Conservation (phyloP, 92 coral and sea anemone species). For the Diadumene lineata region DNA sequence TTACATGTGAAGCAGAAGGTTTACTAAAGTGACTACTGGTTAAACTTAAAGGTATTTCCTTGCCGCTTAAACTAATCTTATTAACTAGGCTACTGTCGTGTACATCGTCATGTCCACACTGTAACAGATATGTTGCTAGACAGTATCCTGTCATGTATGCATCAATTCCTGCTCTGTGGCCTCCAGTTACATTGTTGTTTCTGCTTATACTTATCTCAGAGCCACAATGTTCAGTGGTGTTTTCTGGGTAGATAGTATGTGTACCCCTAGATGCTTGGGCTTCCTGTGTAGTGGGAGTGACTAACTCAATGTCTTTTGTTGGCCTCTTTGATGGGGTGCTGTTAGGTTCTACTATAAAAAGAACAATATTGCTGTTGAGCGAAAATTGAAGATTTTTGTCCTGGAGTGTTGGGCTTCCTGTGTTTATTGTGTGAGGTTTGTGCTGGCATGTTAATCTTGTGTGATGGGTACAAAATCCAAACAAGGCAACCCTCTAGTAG, state of each 20-base stretch:
- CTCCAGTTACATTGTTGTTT: constrained; percentile 34
- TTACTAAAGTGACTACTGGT: constrained; percentile 77
- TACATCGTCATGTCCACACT: constrained; percentile 24
- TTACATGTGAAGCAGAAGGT: constrained; percentile 65
- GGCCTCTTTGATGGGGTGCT: not conserved
- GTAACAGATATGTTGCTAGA: constrained; percentile 75
- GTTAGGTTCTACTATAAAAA: not conserved
- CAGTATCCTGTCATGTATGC: constrained; percentile 98
- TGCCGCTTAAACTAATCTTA: constrained; percentile 78
- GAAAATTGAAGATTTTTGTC: no score
- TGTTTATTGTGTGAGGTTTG: no score
- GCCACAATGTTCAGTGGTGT: not conserved
- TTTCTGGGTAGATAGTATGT: not conserved
- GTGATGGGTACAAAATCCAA: no score
- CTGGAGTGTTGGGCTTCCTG: no score
- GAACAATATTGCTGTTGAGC: not conserved
- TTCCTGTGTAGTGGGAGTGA: not conserved
- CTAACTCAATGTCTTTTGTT: not conserved
- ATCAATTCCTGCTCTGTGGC: constrained; percentile 98
- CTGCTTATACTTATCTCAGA: not conserved
- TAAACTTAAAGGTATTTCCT: constrained; percentile 81
- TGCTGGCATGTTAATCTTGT: no score
- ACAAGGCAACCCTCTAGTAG: no score
- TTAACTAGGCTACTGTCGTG: constrained; percentile 45
- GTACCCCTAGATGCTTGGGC: not conserved